phyloP scores from a whole-genome alignment of 2,888 invertebrate genomes.

The Agrochola litura region DNA sequence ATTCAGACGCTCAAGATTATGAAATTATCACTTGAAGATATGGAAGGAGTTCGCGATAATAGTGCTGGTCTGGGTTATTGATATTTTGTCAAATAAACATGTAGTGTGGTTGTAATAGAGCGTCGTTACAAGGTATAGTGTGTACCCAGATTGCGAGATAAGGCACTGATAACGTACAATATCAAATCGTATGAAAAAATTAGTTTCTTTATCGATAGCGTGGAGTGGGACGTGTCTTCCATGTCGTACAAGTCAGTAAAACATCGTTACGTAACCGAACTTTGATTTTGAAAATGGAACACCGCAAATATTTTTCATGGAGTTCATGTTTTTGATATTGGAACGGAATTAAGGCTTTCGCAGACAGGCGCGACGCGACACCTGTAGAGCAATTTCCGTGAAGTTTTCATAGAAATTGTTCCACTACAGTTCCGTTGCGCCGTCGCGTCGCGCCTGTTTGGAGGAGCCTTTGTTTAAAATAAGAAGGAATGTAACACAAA shows the following conservation, averaged over 20 bases:
- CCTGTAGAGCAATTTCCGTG: no score
- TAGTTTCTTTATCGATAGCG: constrained; percentile 53
- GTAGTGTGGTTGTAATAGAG: constrained; percentile 80
- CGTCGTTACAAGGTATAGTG: constrained; percentile 82
- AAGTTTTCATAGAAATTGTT: no score
- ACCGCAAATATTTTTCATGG: background rate
- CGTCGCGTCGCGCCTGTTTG: no score
- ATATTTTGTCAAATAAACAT: constrained; percentile 73
- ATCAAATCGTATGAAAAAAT: constrained; percentile 74
- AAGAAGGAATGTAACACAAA: background rate
- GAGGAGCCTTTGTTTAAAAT: background rate
- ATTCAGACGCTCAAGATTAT: constrained; percentile 56
- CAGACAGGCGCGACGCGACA: no score
- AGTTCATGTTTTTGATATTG: background rate
- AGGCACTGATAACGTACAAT: constrained; percentile 75
- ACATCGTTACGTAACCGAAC: constrained; percentile 38
- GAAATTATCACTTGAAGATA: constrained; percentile 64
- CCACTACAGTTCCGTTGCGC: no score
- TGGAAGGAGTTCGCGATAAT: constrained; percentile 57
- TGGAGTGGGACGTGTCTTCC: constrained; percentile 33
- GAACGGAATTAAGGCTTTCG: background rate
- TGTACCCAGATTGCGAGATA: constrained; percentile 85
- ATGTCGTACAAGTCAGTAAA: constrained; percentile 24
- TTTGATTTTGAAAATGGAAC: constrained; percentile 46
- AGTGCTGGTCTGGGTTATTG: constrained; percentile 60